Base-by-base conservation (phyloP, 2,113 vertebrate genomes). In the Arenaria interpres region DNA sequence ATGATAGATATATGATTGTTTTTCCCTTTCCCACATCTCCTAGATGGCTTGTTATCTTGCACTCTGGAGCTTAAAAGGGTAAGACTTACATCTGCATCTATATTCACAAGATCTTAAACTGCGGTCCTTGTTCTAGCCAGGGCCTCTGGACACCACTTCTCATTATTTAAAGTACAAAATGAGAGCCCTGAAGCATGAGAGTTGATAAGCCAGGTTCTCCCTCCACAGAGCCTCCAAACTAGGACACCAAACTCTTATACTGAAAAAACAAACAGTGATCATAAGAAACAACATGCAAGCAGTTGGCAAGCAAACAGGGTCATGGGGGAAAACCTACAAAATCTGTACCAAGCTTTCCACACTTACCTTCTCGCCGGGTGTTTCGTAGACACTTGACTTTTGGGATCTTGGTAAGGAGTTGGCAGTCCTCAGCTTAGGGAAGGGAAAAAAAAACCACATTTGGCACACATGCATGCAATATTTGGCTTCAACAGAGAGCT, bases 341-440 rank as follows among this genome's bases (percentile, higher is more conserved):
- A 64, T 64, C 80, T 59, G 35, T 51, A 74, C 28, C 59, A 84
- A 92, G 35, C 5, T 63, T 64, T 80, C 39, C 85, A 94, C 46
- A 97, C 98, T 98, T 95, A 99, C 99, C 99, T 98, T 99, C 99
- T 96, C 99, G 97, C 21, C 98, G 98, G 41, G 91, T 98, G 72
- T 99, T 99, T 88, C 99, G 99, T 81, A 99, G 97, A 96, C 99
- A 99, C 92, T 98, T 99, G 85, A 99, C 99, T 96, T 99, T 99
- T 74, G 99, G 99, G 95, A 99, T 99, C 98, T 98, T 99, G 53
- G 98, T 98, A 84, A 99, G 99, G 95, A 99, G 99, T 96, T 99
- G 98, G 97, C 99, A 99, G 98, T 99, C 99, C 41, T 99, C 99
- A 95, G 99, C 99, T 99, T 96, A 78, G 66, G 80, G 72, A 87